Evolutionary conservation across 2,888 invertebrate genomes (phyloP).

Genomic region (Eupithecia abbreviata): DNA sequence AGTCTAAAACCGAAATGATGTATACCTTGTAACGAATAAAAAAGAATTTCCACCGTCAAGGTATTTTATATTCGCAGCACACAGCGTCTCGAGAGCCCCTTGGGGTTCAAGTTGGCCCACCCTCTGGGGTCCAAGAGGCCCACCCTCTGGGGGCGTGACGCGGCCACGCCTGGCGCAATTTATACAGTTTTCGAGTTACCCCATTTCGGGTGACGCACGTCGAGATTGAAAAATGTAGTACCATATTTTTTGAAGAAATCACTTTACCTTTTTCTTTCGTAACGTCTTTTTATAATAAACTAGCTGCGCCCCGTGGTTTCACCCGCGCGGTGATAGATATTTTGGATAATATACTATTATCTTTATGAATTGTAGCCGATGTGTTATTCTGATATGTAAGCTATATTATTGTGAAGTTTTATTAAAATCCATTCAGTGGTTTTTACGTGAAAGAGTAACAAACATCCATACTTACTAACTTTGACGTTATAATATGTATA

Average conservation of each 20-base stretch:
- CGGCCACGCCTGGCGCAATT: slow-evolving; percentile 53
- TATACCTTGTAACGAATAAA: slow-evolving; percentile 9
- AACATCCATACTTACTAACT: too few species aligned
- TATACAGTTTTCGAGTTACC: slow-evolving; percentile 53
- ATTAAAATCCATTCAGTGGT: too few species aligned
- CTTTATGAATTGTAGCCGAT: too few species aligned
- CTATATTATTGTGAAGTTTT: too few species aligned
- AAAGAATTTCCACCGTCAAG: slow-evolving; percentile 17
- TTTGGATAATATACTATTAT: too few species aligned
- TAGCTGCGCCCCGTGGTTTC: too few species aligned
- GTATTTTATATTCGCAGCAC: slow-evolving; percentile 39
- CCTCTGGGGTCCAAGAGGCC: slow-evolving; percentile 7
- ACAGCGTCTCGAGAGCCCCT: slow-evolving; percentile 31
- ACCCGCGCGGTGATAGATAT: too few species aligned
- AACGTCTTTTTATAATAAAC: background rate
- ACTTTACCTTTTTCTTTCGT: slow-evolving; percentile 10
- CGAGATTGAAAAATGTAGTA: slow-evolving; percentile 36
- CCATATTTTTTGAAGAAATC: slow-evolving; percentile 10
- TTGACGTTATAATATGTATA: too few species aligned
- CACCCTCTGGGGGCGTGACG: slow-evolving; percentile 41
- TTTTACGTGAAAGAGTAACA: too few species aligned
- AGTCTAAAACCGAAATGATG: background rate
- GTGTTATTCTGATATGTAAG: too few species aligned
- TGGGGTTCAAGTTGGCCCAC: slow-evolving; percentile 28
- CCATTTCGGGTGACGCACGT: slow-evolving; percentile 44